These are phyloP conservation scores for Pyxicephalus adspersus DNA, from an alignment of 2,113 vertebrate genomes.

Conservation along the genomic window DNA sequence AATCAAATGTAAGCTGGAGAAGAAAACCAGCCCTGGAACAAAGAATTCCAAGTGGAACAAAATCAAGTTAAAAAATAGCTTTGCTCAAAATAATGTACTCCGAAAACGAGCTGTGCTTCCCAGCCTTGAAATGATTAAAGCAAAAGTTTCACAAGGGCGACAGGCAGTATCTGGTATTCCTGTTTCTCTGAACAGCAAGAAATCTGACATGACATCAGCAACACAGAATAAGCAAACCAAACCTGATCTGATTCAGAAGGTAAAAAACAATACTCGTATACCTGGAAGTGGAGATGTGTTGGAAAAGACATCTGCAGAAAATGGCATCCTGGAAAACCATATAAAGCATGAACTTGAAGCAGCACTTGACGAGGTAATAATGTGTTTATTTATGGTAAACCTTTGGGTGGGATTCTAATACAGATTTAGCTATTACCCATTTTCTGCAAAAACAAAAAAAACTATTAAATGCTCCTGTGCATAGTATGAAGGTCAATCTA, in stretches of 20 bases:
- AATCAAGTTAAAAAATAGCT: conserved; percentile 81
- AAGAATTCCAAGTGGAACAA: conserved; percentile 92
- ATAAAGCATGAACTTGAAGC: conserved; percentile 69
- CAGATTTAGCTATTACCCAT: neutral
- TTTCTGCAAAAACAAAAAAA: neutral
- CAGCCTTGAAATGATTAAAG: conserved; percentile 66
- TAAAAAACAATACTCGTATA: conserved; percentile 60
- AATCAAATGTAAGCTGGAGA: conserved; percentile 85
- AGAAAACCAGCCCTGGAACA: conserved; percentile 70
- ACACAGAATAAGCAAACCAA: neutral
- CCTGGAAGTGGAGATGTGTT: conserved; percentile 48
- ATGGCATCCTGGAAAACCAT: conserved; percentile 68
- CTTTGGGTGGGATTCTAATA: conserved; percentile 35
- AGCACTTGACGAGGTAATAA: conserved; percentile 72
- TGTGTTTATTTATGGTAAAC: too few species aligned
- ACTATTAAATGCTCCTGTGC: too few species aligned
- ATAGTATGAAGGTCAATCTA: too few species aligned
- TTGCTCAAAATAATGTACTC: conserved; percentile 68
- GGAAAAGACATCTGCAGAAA: conserved; percentile 65
- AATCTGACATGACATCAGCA: conserved; percentile 11
- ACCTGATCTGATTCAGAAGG: conserved; percentile 63
- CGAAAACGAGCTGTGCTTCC: conserved; percentile 59
- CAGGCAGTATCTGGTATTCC: conserved; percentile 51
- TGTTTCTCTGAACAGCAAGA: conserved; percentile 62
- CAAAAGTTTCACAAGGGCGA: conserved; percentile 60